Evolutionary conservation across 2,888 invertebrate genomes (phyloP).

Genomic region (Stenotaenia linearis): DNA sequence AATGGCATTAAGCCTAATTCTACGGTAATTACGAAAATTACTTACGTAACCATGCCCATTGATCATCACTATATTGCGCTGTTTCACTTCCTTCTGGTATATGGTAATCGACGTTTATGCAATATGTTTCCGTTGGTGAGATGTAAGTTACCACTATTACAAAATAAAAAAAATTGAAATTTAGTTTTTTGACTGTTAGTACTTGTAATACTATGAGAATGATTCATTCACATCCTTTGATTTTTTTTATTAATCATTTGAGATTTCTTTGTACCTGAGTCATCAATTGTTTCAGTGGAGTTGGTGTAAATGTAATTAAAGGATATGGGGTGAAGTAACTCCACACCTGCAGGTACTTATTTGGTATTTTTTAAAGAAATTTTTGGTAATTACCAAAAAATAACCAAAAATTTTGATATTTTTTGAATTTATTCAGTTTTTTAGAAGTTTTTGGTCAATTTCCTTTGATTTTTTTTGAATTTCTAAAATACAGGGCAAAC

Average conservation of each 20-base stretch:
- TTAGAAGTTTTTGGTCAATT: neutral
- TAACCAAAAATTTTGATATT: no score
- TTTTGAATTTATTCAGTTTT: no score
- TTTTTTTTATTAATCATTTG: neutral
- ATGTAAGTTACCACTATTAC: conserved; percentile 43
- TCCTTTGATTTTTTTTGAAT: no score
- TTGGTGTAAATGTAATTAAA: neutral
- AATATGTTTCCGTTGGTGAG: conserved; percentile 83
- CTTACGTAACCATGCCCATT: conserved; percentile 77
- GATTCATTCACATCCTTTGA: neutral
- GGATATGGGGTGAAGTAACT: neutral
- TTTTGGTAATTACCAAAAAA: no score
- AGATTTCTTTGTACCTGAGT: neutral
- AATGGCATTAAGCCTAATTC: no score
- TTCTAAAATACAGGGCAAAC: neutral
- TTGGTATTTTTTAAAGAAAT: no score
- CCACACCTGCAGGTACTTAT: no score
- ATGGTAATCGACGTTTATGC: conserved; percentile 90
- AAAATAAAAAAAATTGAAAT: conserved; percentile 29
- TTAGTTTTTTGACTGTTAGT: no score
- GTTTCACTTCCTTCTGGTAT: conserved; percentile 80
- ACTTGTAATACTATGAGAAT: no score
- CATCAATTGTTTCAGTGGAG: neutral
- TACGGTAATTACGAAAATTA: no score
- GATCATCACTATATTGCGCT: conserved; percentile 70